These are phyloP conservation scores for Calyptommatus sinebrachiatus DNA, from an alignment of 2,113 vertebrate genomes.

Conservation along the genomic window DNA sequence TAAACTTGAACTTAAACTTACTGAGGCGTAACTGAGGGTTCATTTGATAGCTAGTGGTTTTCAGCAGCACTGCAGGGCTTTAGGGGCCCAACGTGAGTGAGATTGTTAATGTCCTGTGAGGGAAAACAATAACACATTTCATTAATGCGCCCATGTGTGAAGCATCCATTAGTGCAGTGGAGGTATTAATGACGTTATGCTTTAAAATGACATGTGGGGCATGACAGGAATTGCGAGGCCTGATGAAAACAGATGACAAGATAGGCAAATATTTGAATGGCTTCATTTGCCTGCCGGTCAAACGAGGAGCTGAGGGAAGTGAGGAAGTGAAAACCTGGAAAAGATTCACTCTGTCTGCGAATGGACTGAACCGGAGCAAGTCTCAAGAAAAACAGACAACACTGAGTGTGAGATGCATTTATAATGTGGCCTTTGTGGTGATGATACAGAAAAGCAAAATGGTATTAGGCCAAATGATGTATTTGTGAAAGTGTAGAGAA, in stretches of 20 bases:
- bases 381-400: slow-evolving; percentile 27
- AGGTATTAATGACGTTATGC: slow-evolving; percentile 81
- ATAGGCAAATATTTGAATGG: slow-evolving; percentile 82
- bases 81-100: slow-evolving; percentile 67
- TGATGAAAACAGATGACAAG: slow-evolving; percentile 78
- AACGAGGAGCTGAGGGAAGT: slow-evolving; percentile 48
- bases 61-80: slow-evolving; percentile 71
- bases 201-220: slow-evolving; percentile 80
- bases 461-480: background rate
- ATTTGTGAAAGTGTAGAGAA: no score
- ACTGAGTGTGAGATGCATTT: background rate
- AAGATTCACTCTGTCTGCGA: slow-evolving; percentile 50
- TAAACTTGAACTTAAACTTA: slow-evolving; percentile 85
- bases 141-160: slow-evolving; percentile 81
- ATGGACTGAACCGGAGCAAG: slow-evolving; percentile 33
- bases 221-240: slow-evolving; percentile 81
- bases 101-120: slow-evolving; percentile 82
- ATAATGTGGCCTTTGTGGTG: background rate
- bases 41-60: slow-evolving; percentile 82
- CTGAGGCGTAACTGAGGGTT: slow-evolving; percentile 78
- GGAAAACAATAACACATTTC: slow-evolving; percentile 84
- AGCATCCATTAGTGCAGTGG: slow-evolving; percentile 79
- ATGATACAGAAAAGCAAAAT: background rate
- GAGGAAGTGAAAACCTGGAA: slow-evolving; percentile 64
- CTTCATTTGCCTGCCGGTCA: slow-evolving; percentile 78